Base-by-base conservation (phyloP, 2,113 vertebrate genomes). In the Epinephelus moara region DNA sequence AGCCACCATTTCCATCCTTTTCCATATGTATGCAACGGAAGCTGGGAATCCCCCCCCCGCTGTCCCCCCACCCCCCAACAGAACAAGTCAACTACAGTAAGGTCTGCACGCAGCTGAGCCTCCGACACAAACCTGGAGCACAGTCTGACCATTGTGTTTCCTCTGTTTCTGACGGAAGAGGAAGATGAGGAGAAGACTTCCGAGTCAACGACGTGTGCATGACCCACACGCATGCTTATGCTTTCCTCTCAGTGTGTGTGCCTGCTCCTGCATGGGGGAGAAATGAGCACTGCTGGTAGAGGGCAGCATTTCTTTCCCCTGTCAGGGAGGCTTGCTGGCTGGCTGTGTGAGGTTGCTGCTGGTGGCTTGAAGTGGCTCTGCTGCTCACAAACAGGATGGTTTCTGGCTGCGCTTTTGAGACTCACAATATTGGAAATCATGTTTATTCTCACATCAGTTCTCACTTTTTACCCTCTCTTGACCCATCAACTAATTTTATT, bases 11-110 rank as follows among this genome's bases (percentile, higher is more conserved):
- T 93, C 88, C 90, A 88, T 85, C 78, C 86, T 88, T 82, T 90
- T 93, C 89, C 92, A 95, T 94, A 94, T 94, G 92, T 83, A 93
- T 93, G 92, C 72, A 47, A 50, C 75, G 52, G 85, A 92, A 67
- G 82, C 71, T 53, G 80, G 77, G 74, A 75, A 68, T 56, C 72
- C 68, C 42, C 9, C 30, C 11, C 2, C 17, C 6, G 27, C 27
- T 68, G 2, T 33, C 9, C 3, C 17, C 3, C 18, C 6, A 27
- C 30, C 30, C 30, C 33, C 33, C 33, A 30, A 49, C 82, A 86
- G 80, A 93, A 92, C 91, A 91, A 90, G 77, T 61, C 86, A 27
- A 82, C 85, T 64, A 92, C 88, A 91, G 88, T 91, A 66, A 66
- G 60, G 57, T 52, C 63, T 2, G 6, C 49, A 14, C 80, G 57